Percentiles rank a stretch among this genome's conserved stretches.
These are phyloP conservation scores for Trichogramma evanescens DNA, from an alignment of 2,888 invertebrate species.

Conservation along the genomic window DNA sequence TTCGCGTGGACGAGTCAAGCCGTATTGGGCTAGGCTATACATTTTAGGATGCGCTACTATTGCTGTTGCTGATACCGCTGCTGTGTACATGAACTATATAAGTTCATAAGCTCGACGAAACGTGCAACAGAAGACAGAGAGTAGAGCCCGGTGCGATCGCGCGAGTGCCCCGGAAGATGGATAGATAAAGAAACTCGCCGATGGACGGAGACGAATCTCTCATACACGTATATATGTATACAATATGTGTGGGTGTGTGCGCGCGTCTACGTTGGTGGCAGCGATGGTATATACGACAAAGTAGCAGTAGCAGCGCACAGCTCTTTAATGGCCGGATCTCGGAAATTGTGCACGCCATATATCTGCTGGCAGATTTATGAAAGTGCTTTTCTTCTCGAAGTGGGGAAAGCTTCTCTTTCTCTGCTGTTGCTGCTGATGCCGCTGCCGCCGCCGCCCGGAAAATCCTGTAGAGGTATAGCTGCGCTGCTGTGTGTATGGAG, in stretches of 20 bases:
- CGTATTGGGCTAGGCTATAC: too few species aligned
- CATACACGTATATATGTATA: neutral
- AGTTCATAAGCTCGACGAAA: neutral
- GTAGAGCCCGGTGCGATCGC: constrained; percentile 20
- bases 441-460: constrained; percentile 29
- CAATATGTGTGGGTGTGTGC: too few species aligned
- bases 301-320: constrained; percentile 39
- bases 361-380: constrained; percentile 85
- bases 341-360: constrained; percentile 84
- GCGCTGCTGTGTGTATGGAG: constrained; percentile 9
- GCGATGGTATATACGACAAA: too few species aligned
- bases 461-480: neutral
- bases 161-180: constrained; percentile 20
- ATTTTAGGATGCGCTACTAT: too few species aligned
- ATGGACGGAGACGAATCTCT: constrained; percentile 22
- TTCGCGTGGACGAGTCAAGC: constrained; percentile 35
- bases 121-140: neutral
- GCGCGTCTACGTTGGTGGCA: too few species aligned
- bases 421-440: constrained; percentile 24
- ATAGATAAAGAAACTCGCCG: constrained; percentile 28
- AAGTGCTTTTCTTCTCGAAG: constrained; percentile 63
- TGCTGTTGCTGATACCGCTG: constrained; percentile 22
- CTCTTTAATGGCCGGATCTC: constrained; percentile 82
- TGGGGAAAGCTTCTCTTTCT: constrained; percentile 42
- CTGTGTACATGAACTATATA: constrained; percentile 18